phyloP scores from a whole-genome alignment of 2,888 invertebrate genomes.

The Lithophane leautieri region DNA sequence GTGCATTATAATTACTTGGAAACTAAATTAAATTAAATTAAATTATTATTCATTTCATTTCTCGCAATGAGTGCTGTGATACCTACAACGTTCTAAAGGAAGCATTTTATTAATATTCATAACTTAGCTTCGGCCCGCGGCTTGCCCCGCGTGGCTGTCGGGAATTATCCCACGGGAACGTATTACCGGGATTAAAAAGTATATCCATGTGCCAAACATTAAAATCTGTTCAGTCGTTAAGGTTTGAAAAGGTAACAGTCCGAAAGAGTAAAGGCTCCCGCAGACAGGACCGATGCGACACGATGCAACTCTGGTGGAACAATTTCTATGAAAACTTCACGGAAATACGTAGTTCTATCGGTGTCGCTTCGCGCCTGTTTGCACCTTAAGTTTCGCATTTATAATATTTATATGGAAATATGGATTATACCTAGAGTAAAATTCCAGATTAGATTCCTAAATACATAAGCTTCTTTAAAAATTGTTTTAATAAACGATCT shows the following conservation, averaged over 20 bases:
- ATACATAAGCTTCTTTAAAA: neutral
- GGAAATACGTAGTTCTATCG: no score
- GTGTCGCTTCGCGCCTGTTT: no score
- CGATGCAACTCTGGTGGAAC: no score
- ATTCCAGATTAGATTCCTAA: neutral
- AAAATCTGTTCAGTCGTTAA: neutral
- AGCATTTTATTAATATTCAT: neutral
- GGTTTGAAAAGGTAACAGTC: neutral
- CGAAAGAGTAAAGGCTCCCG: neutral
- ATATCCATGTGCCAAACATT: neutral
- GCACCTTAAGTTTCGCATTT: neutral
- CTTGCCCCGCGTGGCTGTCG: neutral
- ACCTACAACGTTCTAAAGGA: neutral
- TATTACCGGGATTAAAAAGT: no score
- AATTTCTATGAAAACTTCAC: no score
- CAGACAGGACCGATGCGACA: no score
- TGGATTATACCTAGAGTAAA: neutral
- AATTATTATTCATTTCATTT: conserved; percentile 20
- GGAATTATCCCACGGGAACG: neutral
- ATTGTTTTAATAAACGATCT: neutral
- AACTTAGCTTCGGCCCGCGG: neutral
- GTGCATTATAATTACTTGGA: conserved; percentile 10
- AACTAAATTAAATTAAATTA: conserved; percentile 14
- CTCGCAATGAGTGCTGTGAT: neutral
- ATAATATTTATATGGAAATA: neutral